A percentile compares a stretch with the other conserved stretches of the same genome.
Conservation (phyloP, 2,113 vertebrate species). For the Monarcha castaneiventris region DNA sequence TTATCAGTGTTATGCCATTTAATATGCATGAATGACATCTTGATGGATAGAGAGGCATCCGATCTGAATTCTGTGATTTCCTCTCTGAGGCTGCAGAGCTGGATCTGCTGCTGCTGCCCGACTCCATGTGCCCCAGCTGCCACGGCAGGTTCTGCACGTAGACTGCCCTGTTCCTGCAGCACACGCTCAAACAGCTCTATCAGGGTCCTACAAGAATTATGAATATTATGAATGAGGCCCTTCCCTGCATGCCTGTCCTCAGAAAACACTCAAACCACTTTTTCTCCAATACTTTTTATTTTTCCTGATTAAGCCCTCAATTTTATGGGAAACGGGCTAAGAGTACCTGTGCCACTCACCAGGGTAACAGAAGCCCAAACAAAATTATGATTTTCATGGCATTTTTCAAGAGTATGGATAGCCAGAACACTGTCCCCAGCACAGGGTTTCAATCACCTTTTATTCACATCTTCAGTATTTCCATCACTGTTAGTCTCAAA, state of each 20-base stretch:
- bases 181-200: not conserved
- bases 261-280: not conserved
- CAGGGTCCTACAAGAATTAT: not conserved
- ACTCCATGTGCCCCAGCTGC: constrained; percentile 5
- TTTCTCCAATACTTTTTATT: not conserved
- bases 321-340: not conserved
- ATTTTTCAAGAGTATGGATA: not conserved
- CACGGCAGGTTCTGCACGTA: constrained; percentile 26
- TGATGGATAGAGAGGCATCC: not conserved
- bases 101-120: not conserved
- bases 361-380: not conserved
- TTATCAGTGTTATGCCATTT: not conserved
- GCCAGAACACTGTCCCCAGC: not conserved
- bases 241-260: not conserved
- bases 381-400: not conserved
- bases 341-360: not conserved
- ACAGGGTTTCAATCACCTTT: not conserved
- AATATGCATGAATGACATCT: constrained; percentile 3
- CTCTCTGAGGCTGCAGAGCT: not conserved
- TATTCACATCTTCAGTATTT: not conserved
- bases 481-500: not conserved
- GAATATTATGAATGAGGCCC: not conserved
- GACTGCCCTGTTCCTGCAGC: not conserved
- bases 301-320: not conserved
- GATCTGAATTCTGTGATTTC: constrained; percentile 31